Evolutionary conservation across 2,113 vertebrate species (phyloP), one percentile per base, ranked within the genome.

Genomic region (Channa maculata): DNA sequence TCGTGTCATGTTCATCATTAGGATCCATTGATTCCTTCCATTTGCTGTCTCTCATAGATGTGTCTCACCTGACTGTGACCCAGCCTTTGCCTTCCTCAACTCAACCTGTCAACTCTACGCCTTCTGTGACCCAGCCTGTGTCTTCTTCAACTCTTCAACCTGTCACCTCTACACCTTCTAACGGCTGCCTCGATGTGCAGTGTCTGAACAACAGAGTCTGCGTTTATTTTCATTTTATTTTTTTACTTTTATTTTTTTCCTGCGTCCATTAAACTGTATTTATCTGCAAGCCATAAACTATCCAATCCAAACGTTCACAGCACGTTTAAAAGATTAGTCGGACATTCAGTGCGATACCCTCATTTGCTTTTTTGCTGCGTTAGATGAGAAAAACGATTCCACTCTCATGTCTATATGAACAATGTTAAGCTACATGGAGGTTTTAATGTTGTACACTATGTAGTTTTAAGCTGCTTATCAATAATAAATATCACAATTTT

Each of bases 151-250:
- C 59, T 1, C 2, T 5, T 2, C 49, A 41, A 3, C 15, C 65
- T 0, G 0, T 13, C 45, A 15, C 82, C 7, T 53, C 41, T 0
- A 2, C 11, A 0, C 1, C 86, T 8, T 0, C 48, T 13, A 7
- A 51, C 0, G 8, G 9, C 8, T 99, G 97, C 73, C 0, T 5
- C 34, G 11, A 69, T 0, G 52, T 95, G 11, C 12, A 5, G 0
- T 99, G 98, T 89, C 69, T 94, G 74, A 97, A 99, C 0, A 85
- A 84, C 0, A 96, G 98, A 0, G 8, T 96, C 69, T 99, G 97
- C 3, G 2, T 92, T 24, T 24, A 1, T 24, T 24, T 24, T 24
- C 24, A 24, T 24, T 24, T 24, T 24, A 24, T 24, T 24, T 24
- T 24, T 24, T 24, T 24, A 1, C 24, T 24, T 24, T 24, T 24